Conservation (phyloP, 2,888 invertebrate species). For the Lymantria dispar region DNA sequence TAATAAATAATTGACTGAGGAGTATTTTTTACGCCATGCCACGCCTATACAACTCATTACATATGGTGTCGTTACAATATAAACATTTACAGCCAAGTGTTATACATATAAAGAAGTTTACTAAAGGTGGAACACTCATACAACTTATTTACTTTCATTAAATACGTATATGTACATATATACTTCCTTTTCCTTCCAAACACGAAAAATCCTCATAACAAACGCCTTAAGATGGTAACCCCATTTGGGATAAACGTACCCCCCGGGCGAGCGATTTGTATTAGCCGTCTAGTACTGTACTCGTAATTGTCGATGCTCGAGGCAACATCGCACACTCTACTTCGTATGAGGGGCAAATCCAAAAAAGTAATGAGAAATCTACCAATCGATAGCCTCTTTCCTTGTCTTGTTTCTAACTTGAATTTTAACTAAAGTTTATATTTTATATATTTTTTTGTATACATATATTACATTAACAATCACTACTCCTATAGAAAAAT, state of each 20-base stretch:
- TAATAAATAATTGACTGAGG: too few relatives aligned
- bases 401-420: conserved; percentile 34
- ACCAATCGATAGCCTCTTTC: conserved; percentile 45
- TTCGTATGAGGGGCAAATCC: conserved; percentile 59
- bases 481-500: too few relatives aligned
- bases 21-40: too few relatives aligned
- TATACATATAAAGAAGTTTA: conserved; percentile 3
- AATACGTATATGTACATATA: conserved; percentile 16
- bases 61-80: too few relatives aligned
- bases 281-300: conserved; percentile 77
- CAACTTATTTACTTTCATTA: conserved; percentile 9
- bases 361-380: conserved; percentile 57
- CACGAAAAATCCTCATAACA: conserved; percentile 18
- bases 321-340: conserved; percentile 67
- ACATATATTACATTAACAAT: too few relatives aligned
- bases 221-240: conserved; percentile 31
- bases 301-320: conserved; percentile 76
- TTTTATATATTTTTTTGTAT: too few relatives aligned
- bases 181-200: conserved; percentile 18
- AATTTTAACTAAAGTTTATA: conserved; percentile 4
- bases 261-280: conserved; percentile 76
- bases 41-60: too few relatives aligned
- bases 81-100: conserved; percentile 1
- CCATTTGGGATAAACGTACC: conserved; percentile 68
- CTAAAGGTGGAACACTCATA: conserved; percentile 7